These are phyloP conservation scores for Psittacula echo DNA, from an alignment of 2,797 vertebrate genomes.

Conservation along the genomic window DNA sequence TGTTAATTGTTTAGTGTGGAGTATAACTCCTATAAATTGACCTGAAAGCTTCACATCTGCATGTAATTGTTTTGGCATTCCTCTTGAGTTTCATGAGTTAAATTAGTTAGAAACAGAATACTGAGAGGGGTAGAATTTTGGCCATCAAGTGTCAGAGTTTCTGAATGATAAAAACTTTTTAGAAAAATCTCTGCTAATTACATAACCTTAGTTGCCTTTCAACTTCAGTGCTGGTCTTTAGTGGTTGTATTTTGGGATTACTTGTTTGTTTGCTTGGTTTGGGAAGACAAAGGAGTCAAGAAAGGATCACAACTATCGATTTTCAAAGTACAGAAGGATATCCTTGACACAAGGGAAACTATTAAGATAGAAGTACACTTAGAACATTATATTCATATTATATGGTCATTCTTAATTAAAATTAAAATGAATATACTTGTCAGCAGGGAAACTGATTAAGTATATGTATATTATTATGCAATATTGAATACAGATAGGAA, in stretches of 20 bases:
- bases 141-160: not conserved
- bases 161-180: not conserved
- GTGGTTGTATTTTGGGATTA: not conserved
- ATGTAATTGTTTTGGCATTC: fast-evolving
- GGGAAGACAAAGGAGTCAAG: not conserved
- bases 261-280: not conserved
- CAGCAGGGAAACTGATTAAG: not conserved
- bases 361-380: not conserved
- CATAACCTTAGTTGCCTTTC: not conserved
- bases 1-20: not conserved
- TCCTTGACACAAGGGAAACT: not conserved
- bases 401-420: not conserved
- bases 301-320: not conserved
- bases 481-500: not conserved
- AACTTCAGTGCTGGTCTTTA: not conserved
- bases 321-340: not conserved
- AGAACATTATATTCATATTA: not conserved
- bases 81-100: not conserved
- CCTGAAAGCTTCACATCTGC: not conserved
- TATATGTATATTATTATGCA: not conserved
- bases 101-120: not conserved
- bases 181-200: not conserved
- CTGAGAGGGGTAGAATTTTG: not conserved
- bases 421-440: not conserved
- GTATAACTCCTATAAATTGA: not conserved